Evolutionary conservation across 1,140 invertebrate species (phyloP).

Genomic region (Bradynema listronoti): DNA sequence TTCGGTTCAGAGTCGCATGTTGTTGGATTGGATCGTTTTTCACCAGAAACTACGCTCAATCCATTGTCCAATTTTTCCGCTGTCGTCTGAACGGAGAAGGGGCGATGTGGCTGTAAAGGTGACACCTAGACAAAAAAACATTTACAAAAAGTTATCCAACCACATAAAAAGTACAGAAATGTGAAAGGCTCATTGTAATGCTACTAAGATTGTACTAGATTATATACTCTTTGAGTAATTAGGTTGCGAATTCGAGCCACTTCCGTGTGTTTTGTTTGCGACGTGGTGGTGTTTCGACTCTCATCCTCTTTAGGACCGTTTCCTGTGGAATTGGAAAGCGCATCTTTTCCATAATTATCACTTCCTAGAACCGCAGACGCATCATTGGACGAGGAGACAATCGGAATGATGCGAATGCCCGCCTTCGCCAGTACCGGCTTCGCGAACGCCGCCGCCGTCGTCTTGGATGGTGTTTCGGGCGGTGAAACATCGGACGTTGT

Average conservation of each 20-base stretch:
- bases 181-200: conserved; percentile 1
- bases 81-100: conserved; percentile 44
- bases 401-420: too few relatives aligned
- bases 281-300: neutral
- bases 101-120: conserved; percentile 48
- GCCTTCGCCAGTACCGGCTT: too few relatives aligned
- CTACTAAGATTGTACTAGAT: conserved; percentile 13
- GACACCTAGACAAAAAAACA: conserved; percentile 18
- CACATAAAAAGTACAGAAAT: neutral
- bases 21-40: too few relatives aligned
- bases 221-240: conserved; percentile 50
- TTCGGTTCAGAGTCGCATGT: too few relatives aligned
- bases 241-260: conserved; percentile 46
- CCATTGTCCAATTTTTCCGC: neutral
- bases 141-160: neutral
- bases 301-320: neutral
- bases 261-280: conserved; percentile 10
- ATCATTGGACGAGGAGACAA: too few relatives aligned
- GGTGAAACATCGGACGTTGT: too few relatives aligned
- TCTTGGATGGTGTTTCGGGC: too few relatives aligned
- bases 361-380: too few relatives aligned
- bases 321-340: neutral
- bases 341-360: too few relatives aligned
- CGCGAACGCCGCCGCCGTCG: too few relatives aligned
- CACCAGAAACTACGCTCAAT: too few relatives aligned